Evolutionary conservation across 2,797 vertebrate genomes (phyloP).

Genomic region (Poeciliopsis presidionis): DNA sequence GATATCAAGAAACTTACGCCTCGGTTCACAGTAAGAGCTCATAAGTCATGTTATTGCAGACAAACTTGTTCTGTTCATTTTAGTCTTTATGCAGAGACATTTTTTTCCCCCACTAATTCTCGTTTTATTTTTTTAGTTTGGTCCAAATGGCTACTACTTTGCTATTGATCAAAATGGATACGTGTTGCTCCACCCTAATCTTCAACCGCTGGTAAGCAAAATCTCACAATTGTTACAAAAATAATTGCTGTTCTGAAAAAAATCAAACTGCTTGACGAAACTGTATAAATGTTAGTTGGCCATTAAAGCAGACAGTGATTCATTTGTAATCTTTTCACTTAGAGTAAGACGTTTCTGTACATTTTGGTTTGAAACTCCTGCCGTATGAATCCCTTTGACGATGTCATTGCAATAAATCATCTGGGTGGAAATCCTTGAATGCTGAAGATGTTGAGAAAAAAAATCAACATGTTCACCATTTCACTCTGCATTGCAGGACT

Average conservation of each 20-base stretch:
- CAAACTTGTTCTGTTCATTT: neutral
- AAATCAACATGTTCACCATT: neutral
- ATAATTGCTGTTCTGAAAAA: neutral
- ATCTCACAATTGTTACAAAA: neutral
- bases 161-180: conserved; percentile 98
- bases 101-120: neutral
- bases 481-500: neutral
- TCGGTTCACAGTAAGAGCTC: conserved; percentile 89
- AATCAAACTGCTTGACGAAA: neutral
- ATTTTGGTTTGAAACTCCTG: neutral
- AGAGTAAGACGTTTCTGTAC: neutral
- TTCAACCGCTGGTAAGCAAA: conserved; percentile 89
- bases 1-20: conserved; percentile 96
- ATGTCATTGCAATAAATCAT: neutral
- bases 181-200: conserved; percentile 96
- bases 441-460: neutral
- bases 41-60: conserved; percentile 15
- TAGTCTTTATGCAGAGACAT: neutral
- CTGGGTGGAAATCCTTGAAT: neutral
- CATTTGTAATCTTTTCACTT: neutral
- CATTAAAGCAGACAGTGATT: neutral
- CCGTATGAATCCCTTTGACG: neutral
- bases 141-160: conserved; percentile 98
- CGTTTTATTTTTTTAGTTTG: conserved; percentile 80
- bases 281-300: neutral